Evolutionary conservation across 2,113 vertebrate genomes (phyloP).

Genomic region (Odontophorus gujanensis): DNA sequence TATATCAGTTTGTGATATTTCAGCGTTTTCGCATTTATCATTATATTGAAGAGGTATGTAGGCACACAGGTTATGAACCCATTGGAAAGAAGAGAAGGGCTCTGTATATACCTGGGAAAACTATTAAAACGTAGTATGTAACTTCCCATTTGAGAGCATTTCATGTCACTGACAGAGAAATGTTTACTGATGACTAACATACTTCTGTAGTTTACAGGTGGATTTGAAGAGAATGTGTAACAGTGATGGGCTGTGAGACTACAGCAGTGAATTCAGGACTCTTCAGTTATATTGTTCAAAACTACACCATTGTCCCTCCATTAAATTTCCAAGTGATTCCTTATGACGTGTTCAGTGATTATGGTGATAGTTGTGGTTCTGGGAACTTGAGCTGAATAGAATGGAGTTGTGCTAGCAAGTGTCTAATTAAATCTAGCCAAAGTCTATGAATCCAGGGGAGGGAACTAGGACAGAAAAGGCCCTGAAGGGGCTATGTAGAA

Average conservation of each 20-base stretch:
- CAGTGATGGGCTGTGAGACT: not conserved
- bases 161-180: not conserved
- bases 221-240: not conserved
- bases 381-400: not conserved
- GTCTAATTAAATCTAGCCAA: constrained; percentile 28
- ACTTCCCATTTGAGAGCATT: not conserved
- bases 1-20: not conserved
- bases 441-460: not conserved
- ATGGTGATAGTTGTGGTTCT: not conserved
- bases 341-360: not conserved
- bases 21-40: not conserved
- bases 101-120: not conserved
- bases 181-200: not conserved
- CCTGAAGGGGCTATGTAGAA: not conserved
- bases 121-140: not conserved
- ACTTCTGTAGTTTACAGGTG: not conserved
- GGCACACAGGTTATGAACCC: not conserved
- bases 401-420: not conserved
- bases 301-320: not conserved
- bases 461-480: constrained; percentile 56
- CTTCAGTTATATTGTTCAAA: not conserved
- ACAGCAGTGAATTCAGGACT: not conserved
- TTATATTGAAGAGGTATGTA: not conserved
- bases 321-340: not conserved
- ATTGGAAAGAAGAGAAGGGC: not conserved